Evolutionary conservation across 1,140 invertebrate genomes (phyloP), one percentile per base, ranked within the genome.

Genomic region (Chlorops oryzae): DNA sequence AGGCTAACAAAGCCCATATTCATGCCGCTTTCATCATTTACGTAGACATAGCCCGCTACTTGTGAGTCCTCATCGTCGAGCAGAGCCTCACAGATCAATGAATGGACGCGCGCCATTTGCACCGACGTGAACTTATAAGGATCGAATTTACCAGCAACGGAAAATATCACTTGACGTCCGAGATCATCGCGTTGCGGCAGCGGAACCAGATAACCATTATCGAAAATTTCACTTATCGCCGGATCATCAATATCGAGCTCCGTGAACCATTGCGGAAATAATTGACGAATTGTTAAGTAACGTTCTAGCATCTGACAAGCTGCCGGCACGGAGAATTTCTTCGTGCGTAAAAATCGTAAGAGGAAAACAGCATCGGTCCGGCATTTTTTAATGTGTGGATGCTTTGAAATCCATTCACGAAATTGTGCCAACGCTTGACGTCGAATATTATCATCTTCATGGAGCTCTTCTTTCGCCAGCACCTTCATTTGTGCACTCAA

Each of bases 241-340:
- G 85, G 79, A 46, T 86, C 80, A 10, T 84, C 73, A 53, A 80
- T 75, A 58, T 91, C 86, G 17, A 92, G 72, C 39, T 85, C 85
- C 52, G 81, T 78, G 73, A 91, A 93, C 88, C 88, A 92, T 13
- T 87, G 78, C 0, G 89, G 86, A 62, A 89, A 85, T 43, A 88
- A 70, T 59, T 88, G 83, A 18, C 88, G 78, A 48, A 91, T 86
- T 6, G 84, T 85, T 13, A 93, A 75, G 63, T 93, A 94, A 13
- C 84, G 81, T 63, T 92, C 86, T 38, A 94, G 70, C 80, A 92
- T 87, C 40, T 88, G 83, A 59, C 89, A 87, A 0, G 91, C 86
- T 59, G 87, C 77, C 0, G 87, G 86, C 13, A 93, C 79, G 32
- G 86, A 87, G 66, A 90, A 92, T 65, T 93, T 92, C 65, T 90